phyloP scores from a whole-genome alignment of 2,113 vertebrate species.

The Scolopax mira region DNA sequence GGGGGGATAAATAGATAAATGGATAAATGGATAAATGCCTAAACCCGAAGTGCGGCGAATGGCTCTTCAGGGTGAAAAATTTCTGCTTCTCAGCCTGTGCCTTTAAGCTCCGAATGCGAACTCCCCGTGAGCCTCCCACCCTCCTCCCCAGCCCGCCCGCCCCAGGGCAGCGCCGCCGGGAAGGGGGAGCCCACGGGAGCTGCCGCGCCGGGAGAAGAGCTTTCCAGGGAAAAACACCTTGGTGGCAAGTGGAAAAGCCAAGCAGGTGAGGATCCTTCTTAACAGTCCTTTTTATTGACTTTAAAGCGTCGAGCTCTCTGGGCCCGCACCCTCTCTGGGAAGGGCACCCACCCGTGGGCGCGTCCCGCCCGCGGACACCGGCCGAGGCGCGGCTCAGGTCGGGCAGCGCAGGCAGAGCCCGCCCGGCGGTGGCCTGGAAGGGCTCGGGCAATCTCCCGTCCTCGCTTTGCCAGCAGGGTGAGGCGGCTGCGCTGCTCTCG shows the following conservation, averaged over 20 bases:
- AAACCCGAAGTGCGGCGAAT: neutral
- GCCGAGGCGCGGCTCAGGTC: neutral
- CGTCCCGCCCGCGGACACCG: neutral
- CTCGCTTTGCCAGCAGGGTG: neutral
- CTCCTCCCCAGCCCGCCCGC: neutral
- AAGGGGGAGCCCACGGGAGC: neutral
- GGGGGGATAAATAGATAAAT: too few species aligned
- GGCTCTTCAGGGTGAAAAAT: neutral
- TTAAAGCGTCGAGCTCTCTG: rapidly evolving
- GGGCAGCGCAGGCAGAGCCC: neutral
- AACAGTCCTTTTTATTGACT: neutral
- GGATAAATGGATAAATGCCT: too few species aligned
- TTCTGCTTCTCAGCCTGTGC: neutral
- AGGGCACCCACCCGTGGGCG: neutral
- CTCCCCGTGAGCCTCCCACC: neutral
- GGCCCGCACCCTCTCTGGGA: neutral
- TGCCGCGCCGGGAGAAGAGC: neutral
- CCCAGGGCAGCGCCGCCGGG: neutral
- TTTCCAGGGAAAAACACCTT: neutral
- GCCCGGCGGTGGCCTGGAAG: too few species aligned
- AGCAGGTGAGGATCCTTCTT: conserved; percentile 5
- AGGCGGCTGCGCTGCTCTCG: too few species aligned
- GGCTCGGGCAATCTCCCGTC: neutral
- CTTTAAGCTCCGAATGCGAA: neutral
- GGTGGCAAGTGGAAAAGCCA: neutral